These are phyloP conservation scores for Tenodera sinensis DNA, from an alignment of 2,888 invertebrate species.

Conservation along the genomic window DNA sequence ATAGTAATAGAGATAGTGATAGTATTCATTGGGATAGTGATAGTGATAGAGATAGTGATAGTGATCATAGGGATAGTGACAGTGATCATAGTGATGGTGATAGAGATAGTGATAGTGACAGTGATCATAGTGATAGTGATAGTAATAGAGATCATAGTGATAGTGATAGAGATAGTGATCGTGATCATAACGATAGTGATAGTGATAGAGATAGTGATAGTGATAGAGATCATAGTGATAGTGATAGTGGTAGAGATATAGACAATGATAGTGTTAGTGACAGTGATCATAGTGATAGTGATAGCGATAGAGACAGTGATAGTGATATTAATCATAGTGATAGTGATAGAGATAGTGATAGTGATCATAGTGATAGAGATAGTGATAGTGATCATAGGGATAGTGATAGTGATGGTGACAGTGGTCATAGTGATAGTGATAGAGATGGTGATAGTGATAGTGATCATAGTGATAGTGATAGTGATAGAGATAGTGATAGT, in stretches of 20 bases:
- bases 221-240: too few species aligned
- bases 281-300: slow-evolving; percentile 19
- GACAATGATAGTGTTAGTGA: slow-evolving; percentile 20
- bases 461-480: slow-evolving; percentile 10
- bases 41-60: slow-evolving; percentile 9
- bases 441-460: slow-evolving; percentile 20
- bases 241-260: slow-evolving; percentile 15
- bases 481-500: not conserved
- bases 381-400: slow-evolving; percentile 25
- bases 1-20: slow-evolving; percentile 11
- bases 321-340: slow-evolving; percentile 18
- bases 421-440: slow-evolving; percentile 18
- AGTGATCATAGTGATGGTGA: slow-evolving; percentile 4
- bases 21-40: slow-evolving; percentile 9
- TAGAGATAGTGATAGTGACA: slow-evolving; percentile 17
- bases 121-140: slow-evolving; percentile 16
- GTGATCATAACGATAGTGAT: too few species aligned
- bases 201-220: too few species aligned
- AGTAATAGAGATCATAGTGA: slow-evolving; percentile 16
- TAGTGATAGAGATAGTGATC: too few species aligned
- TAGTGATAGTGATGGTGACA: slow-evolving; percentile 18
- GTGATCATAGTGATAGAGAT: slow-evolving; percentile 25
- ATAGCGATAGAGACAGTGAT: slow-evolving; percentile 23
- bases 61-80: slow-evolving; percentile 10
- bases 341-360: slow-evolving; percentile 20